Base-by-base conservation (phyloP, 2,888 invertebrate species). In the Metacarcinus magister region DNA sequence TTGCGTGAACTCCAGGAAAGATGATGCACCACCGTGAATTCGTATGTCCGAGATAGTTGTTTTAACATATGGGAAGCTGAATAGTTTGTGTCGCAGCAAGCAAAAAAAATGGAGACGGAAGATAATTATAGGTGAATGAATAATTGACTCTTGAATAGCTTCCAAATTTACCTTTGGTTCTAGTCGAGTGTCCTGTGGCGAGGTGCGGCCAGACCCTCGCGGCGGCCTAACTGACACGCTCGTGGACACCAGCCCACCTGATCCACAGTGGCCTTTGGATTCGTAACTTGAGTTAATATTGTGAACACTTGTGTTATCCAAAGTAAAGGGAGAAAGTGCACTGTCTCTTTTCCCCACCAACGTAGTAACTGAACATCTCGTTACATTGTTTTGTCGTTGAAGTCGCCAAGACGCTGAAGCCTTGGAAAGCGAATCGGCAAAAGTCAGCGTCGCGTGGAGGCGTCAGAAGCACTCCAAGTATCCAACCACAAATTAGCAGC, bases 311-410 rank as follows among this genome's bases (percentile, higher is more conserved):
- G 82, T 13, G 5, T 32, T 82, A 32, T 82, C 32, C 8, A 32
- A 32, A 13, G 82, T 28, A 82, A 82, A 82, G 32, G 67, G n/a
- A 82, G 32, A 32, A 82, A 23, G 23, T 67, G 13, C 82, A 82
- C 82, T 32, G 82, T 67, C 19, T 82, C 82, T 82, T 32, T 67
- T 82, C 82, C 82, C 82, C 82, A 23, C 82, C 82, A 82, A 32
- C 82, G 8, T 8, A 32, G 82, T 82, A 82, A 82, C 5, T 13
- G 82, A 32, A 32, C 32, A 82, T 82, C 32, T 82, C 28, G 82
- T 82, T 28, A 32, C 82, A 82, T 82, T 82, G 13, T 82, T 67
- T 82, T 82, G 32, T 32, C 82, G 82, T 82, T 82, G 82, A 82
- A 82, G 32, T 82, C 82, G 82, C 82, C 82, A 82, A 82, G 82